Base-by-base conservation (phyloP, 1,140 invertebrate species). In the Schlechtendalia chinensis region DNA sequence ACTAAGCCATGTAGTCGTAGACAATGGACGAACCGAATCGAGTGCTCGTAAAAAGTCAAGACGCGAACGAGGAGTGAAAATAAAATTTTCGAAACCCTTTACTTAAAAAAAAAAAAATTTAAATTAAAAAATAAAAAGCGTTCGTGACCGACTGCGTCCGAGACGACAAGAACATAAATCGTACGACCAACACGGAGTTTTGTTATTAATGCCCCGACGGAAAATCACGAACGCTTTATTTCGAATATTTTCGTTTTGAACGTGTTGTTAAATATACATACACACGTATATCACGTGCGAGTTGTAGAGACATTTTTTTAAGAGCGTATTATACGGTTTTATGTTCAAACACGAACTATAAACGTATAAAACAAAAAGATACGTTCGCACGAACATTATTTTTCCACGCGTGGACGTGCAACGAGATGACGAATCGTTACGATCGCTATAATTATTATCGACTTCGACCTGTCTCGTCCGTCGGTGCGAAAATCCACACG, bases 11-110 rank as follows among this genome's bases (percentile, higher is more conserved):
- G 32, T 63, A 22, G 32, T 17, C 75, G 58, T 47, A 79, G 61
- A 79, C 58, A 79, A 79, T 79, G 58, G 45, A 45, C 58, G 32
- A 39, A 5, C 22, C 58, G 39, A 54, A 50, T 58, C n/a, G 27
- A 61, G 16, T 79, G 58, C 39, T 79, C 75, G 58, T 79, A 59
- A 79, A 79, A 79, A 79, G 75, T 79, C 75, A 79, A 79, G 58
- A 61, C 58, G 22, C 58, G 22, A 61, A 54, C 24, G 50, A 2
- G 6, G 24, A 14, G 69, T 72, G 12, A 54, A 72, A 29, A 50
- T 71, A 2, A 14, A n/a, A 72, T 72, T 69, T 47, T 69, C n/a
- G 47, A 69, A 53, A 71, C 47, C 47, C 67, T 71, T 27, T 53
- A 71, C 67, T 17, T 53, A 53, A 71, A 53, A 39, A 39, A 39